Evolutionary conservation across 2,797 vertebrate species (phyloP).

Genomic region (Melanotaenia parkinsoni): DNA sequence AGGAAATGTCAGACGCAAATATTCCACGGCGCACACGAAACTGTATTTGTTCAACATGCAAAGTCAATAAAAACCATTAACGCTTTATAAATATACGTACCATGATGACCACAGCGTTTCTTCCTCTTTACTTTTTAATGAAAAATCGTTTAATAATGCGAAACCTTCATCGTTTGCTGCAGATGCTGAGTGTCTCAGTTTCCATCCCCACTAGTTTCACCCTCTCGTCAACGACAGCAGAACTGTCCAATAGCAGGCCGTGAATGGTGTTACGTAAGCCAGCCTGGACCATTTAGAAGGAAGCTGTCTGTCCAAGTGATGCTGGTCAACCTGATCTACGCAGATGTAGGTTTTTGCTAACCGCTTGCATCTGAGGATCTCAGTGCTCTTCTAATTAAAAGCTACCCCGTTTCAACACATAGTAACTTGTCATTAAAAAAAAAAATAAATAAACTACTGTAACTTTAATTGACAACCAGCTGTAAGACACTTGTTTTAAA

Average conservation of each 20-base stretch:
- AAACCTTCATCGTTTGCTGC: conserved; percentile 69
- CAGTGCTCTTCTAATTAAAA: not conserved
- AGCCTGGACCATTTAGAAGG: conserved; percentile 45
- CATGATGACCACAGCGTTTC: conserved; percentile 56
- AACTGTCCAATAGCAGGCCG: conserved; percentile 67
- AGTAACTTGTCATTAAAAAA: not conserved
- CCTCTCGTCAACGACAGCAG: conserved; percentile 55
- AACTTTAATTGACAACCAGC: not conserved
- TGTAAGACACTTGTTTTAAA: not conserved
- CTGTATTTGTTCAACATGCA: not conserved
- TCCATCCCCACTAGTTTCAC: conserved; percentile 50
- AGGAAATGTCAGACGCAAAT: conserved; percentile 53
- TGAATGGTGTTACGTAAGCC: conserved; percentile 33
- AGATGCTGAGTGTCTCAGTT: conserved; percentile 69
- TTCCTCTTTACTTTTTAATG: conserved; percentile 47
- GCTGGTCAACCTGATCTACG: conserved; percentile 28
- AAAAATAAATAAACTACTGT: not conserved
- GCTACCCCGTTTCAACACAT: not conserved
- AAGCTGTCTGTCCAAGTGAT: conserved; percentile 18
- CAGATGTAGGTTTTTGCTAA: not conserved
- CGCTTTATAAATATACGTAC: conserved; percentile 42
- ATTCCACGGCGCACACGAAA: conserved; percentile 1
- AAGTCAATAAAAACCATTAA: not conserved
- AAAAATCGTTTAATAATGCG: conserved; percentile 43
- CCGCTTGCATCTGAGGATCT: not conserved